Base-by-base conservation (phyloP, 2,113 vertebrate genomes). In the Ia io region DNA sequence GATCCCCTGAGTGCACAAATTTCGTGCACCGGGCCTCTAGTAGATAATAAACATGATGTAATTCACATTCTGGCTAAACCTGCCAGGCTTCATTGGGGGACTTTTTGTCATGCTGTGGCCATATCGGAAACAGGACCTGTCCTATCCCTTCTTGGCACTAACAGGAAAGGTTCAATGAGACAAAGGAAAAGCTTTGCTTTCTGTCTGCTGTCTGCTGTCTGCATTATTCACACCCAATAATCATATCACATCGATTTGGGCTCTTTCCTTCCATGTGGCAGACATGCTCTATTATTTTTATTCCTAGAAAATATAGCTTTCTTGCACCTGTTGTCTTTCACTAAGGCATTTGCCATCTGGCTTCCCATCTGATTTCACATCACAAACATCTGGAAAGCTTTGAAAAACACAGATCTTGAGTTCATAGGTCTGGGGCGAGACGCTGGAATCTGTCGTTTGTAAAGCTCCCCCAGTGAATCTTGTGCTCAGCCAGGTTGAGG, bases 191-290 rank as follows among this genome's bases (percentile, higher is more conserved):
- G 40, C 22, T 37, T 87, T 92, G 44, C 79, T 70, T 91, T 47
- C 51, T 23, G 32, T 42, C n/a, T 76, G 37, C 51, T 28, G 32
- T 49, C 42, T 74, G 37, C 14, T 56, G 30, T 91, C n/a, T 61
- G 47, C 49, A 61, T 87, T 84, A 90, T 90, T 94, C 61, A 83
- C 78, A 70, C 42, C 95, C 49, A 91, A 5, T 71, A 74, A 69
- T 59, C 22, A 56, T 25, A 76, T 65, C 22, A 56, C 17, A 28
- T 71, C 90, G 83, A 96, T 16, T n/a, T 90, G 84, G 83, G 82
- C 35, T 51, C 37, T 93, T 37, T 74, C 59, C 63, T 91, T 90
- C 70, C 59, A 73, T 18, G 35, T 84, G 65, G 2, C 40, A 88
- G 89, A 61, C 25, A 92, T 1, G 35, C n/a, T 51, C 25, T 65